These are phyloP conservation scores for Charina bottae DNA, from an alignment of 2,113 vertebrate genomes.

Conservation along the genomic window DNA sequence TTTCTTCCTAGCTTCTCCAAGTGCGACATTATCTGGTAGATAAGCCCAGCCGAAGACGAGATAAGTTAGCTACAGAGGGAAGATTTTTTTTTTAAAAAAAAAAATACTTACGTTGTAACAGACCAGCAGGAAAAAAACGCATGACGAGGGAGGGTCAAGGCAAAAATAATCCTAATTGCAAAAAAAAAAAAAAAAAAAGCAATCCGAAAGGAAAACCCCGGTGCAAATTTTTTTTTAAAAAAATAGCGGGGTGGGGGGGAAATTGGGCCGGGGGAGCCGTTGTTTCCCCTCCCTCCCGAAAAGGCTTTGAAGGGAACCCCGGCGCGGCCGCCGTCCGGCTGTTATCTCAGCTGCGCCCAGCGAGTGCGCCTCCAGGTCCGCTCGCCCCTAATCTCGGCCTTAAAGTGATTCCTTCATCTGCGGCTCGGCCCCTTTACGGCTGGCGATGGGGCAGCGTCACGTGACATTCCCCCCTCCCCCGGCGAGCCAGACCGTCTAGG, in stretches of 20 bases:
- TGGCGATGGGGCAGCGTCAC: conserved; percentile 74
- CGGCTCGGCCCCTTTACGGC: conserved; percentile 72
- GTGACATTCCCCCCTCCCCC: conserved; percentile 70
- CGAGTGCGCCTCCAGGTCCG: background rate
- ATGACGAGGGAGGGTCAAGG: conserved; percentile 23
- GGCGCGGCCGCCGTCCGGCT: background rate
- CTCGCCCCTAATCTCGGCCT: conserved; percentile 72
- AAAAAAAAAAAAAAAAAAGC: background rate
- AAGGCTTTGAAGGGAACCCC: background rate
- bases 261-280: too few relatives aligned
- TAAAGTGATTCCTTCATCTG: conserved; percentile 67
- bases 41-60: conserved; percentile 68
- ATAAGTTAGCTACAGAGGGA: conserved; percentile 50
- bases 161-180: background rate
- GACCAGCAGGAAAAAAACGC: conserved; percentile 24
- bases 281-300: background rate
- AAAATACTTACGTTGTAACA: conserved; percentile 55
- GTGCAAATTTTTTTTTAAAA: background rate
- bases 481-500: background rate
- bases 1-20: background rate
- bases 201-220: conserved; percentile 48
- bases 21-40: conserved; percentile 77
- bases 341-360: background rate
- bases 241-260: background rate
- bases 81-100: background rate